Base-by-base conservation (phyloP, 1,140 invertebrate species). In the Monochamus saltuarius region DNA sequence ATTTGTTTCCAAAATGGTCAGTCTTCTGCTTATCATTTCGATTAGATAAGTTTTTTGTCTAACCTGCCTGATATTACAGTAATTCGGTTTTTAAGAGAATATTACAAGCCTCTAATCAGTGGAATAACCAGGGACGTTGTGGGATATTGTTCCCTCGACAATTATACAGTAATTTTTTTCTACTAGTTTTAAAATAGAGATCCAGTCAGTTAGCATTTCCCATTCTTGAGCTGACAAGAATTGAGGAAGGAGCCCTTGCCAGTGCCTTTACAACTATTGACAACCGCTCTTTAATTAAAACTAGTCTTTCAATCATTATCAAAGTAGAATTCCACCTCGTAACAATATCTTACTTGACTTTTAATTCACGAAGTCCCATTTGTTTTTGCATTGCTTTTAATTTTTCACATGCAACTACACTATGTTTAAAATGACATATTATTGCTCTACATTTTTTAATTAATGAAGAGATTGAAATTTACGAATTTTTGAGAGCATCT, bases 41-140 rank as follows among this genome's bases (percentile, higher is more conserved):
- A 56, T 34, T 34, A 60, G 14, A 7, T 10, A 56, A 43, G 1
- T 42, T 43, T 34, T 43, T 39, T 22, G n/a, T 37, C 58, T 40
- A 43, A n/a, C 8, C 0, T 11, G 17, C 43, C 62, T 53, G 45
- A 17, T 36, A 43, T 1, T 29, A 4, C n/a, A 17, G 36, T 50
- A 39, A n/a, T 36, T 56, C 52, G 46, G 39, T n/a, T n/a, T n/a
- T n/a, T n/a, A n/a, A 72, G 35, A 45, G 61, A 49, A 40, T 51
- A 10, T 61, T 67, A 62, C 43, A 71, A 47, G 36, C 65, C 65
- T 47, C 67, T 58, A 59, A 71, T 62, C 40, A 72, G 46, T 4
- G 55, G 55, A 36, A 57, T 57, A 6, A 57, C 37, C 29, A 57
- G 43, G 8, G 65, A 69, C 16, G 71, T 53, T 7, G 67, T 72